Base-by-base conservation (phyloP, 2,113 vertebrate genomes). In the Upupa epops region DNA sequence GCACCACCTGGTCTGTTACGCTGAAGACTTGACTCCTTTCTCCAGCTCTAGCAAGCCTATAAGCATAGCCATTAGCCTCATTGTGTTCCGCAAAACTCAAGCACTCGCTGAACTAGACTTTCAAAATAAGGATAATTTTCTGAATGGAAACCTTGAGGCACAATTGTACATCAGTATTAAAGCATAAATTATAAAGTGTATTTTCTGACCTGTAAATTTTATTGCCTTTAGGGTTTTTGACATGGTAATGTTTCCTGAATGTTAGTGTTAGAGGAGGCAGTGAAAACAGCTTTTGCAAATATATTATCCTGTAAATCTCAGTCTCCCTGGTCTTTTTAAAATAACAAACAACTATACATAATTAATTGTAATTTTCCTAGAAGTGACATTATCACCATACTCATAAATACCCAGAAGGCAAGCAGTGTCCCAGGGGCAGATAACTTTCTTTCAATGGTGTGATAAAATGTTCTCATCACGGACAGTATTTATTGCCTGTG, bases 331-430 rank as follows among this genome's bases (percentile, higher is more conserved):
- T 75, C 72, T 88, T 90, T 90, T 93, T 84, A 84, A 37, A 91
- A 82, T 63, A 93, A 83, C 42, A 89, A 63, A 85, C 65, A 92
- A 26, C 34, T 34, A 58, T 83, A 56, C 31, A 73, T 83, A 87
- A 93, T 89, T 58, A 91, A 95, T 77, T 34, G 49, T 48, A 59
- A 61, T 95, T 94, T 92, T 86, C 21, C 59, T 90, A 51, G 72
- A 86, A 95, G 36, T 81, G 77, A 64, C 81, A 61, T 84, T 83
- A 90, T 88, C n/a, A 42, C 60, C 55, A 11, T 51, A 36, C 29
- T 31, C 34, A 52, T 78, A 74, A 95, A 77, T 83, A 76, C 82
- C 75, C 80, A 68, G 16, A 83, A 75, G 66, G n/a, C 72, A 86
- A 60, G 24, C 29, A 73, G 37, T 34, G 12, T 86, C 89, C 68